These are phyloP conservation scores for Siniperca knerii DNA, from an alignment of 2,113 vertebrate genomes.

Conservation along the genomic window DNA sequence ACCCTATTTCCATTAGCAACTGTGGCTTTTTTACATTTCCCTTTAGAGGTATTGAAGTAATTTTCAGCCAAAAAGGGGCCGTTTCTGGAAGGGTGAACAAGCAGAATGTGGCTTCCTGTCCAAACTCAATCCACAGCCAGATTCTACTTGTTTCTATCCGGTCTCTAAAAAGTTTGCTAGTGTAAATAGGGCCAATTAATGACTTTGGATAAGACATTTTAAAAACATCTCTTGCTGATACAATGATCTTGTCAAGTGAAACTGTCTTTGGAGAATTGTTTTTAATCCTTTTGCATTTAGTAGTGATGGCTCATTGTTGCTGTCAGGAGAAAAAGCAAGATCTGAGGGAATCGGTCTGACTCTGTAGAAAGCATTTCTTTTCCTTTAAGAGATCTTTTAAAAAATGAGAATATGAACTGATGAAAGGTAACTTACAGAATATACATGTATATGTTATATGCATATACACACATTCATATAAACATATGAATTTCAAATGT, in stretches of 20 bases:
- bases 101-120: constrained; percentile 18
- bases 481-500: constrained; percentile 86
- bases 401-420: constrained; percentile 79
- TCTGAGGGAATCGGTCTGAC: constrained; percentile 63
- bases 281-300: constrained; percentile 30
- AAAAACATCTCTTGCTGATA: constrained; percentile 28
- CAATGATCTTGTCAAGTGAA: not conserved
- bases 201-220: constrained; percentile 9
- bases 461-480: constrained; percentile 84
- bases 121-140: not conserved
- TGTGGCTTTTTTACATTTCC: constrained; percentile 30
- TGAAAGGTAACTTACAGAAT: constrained; percentile 84
- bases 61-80: not conserved
- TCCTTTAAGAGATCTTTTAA: constrained; percentile 80
- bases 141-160: constrained; percentile 17
- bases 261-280: not conserved
- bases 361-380: constrained; percentile 82
- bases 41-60: constrained; percentile 21
- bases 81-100: constrained; percentile 3
- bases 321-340: constrained; percentile 22
- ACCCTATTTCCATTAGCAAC: constrained; percentile 46
- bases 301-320: not conserved
- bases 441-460: constrained; percentile 84
- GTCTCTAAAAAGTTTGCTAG: constrained; percentile 15
- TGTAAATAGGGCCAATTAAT: constrained; percentile 36